phyloP scores from a whole-genome alignment of 1,140 invertebrate genomes.

The Prorops nasuta region DNA sequence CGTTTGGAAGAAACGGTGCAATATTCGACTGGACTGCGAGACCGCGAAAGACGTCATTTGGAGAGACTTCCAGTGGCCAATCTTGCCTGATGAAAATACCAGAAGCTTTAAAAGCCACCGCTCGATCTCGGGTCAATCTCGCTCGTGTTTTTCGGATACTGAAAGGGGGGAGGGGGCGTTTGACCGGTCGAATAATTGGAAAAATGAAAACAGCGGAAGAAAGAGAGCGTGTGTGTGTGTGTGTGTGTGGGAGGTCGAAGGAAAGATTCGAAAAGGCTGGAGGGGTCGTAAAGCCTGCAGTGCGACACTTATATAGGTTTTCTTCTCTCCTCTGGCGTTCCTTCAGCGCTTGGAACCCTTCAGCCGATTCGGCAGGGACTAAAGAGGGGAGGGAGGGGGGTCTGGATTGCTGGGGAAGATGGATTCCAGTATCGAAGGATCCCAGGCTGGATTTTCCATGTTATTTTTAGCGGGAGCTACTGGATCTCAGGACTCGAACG shows the following conservation, averaged over 20 bases:
- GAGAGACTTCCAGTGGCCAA: conserved; percentile 38
- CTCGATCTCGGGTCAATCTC: too few species aligned
- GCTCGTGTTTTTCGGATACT: too few species aligned
- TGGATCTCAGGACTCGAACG: conserved; percentile 23
- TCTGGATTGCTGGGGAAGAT: conserved; percentile 20
- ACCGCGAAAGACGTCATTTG: conserved; percentile 14
- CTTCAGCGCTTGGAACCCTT: not conserved
- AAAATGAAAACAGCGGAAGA: not conserved
- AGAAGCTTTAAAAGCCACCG: too few species aligned
- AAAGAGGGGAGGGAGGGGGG: conserved; percentile 11
- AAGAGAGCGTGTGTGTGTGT: conserved; percentile 10
- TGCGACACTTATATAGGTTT: conserved; percentile 28
- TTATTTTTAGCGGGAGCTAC: conserved; percentile 31
- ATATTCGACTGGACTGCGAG: too few species aligned
- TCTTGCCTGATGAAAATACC: conserved; percentile 41
- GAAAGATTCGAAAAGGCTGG: conserved; percentile 18
- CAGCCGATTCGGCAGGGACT: not conserved
- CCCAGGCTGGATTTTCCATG: conserved; percentile 25
- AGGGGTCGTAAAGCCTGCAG: conserved; percentile 27
- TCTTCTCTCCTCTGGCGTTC: conserved; percentile 10
- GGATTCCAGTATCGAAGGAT: conserved; percentile 33
- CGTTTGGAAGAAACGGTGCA: too few species aligned
- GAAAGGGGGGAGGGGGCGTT: not conserved
- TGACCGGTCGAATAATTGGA: not conserved
- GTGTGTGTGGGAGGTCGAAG: too few species aligned